Evolutionary conservation across 23 tunicate genomes (phyloP).

Genomic region (Trididemnum clinides): DNA sequence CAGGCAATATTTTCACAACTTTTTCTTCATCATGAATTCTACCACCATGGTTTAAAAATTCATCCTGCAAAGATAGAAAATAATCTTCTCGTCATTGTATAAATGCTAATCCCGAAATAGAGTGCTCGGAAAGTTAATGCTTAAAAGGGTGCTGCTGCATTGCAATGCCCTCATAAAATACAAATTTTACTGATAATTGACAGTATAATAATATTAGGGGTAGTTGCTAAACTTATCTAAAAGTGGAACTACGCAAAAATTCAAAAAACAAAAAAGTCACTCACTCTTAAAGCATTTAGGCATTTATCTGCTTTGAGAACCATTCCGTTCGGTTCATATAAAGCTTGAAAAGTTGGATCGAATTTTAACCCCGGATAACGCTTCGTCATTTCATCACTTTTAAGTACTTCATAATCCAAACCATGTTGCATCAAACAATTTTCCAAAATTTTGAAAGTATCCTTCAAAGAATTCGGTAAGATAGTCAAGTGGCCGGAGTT

Average conservation of each 20-base stretch:
- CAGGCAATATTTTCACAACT: slow-evolving; percentile 9
- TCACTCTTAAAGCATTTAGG: slow-evolving; percentile 52
- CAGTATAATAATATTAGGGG: no score
- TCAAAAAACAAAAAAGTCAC: not conserved
- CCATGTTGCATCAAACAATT: slow-evolving; percentile 8
- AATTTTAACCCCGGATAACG: slow-evolving; percentile 50
- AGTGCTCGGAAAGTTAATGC: no score
- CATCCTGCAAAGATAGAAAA: slow-evolving; percentile 19
- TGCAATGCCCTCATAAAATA: no score
- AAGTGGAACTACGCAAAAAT: no score
- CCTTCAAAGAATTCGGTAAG: not conserved
- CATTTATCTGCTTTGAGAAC: slow-evolving; percentile 70
- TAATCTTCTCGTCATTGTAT: no score
- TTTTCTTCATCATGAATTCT: slow-evolving; percentile 56
- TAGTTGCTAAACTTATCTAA: no score
- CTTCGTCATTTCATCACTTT: slow-evolving; percentile 40
- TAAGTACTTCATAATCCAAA: not conserved
- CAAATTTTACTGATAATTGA: no score
- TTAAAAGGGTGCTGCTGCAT: no score
- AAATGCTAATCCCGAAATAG: no score
- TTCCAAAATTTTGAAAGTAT: slow-evolving; percentile 4
- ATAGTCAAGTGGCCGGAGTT: slow-evolving; percentile 61
- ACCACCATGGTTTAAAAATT: slow-evolving; percentile 43
- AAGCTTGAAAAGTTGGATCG: slow-evolving; percentile 26
- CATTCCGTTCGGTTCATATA: slow-evolving; percentile 57